Conservation (phyloP, 2,113 vertebrate species). For the Microcebus murinus region DNA sequence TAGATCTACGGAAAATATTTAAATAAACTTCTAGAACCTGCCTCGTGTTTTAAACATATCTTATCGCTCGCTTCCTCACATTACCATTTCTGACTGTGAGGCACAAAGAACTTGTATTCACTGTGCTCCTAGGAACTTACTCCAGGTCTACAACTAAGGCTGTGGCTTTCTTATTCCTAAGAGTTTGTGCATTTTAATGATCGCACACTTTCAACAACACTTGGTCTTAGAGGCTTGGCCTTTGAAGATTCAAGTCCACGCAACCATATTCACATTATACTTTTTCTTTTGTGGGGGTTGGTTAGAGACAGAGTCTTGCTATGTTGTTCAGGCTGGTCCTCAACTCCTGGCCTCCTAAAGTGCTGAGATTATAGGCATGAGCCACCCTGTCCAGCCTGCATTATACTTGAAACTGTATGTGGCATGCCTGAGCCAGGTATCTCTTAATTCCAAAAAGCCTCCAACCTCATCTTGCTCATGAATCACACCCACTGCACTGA, state of each 20-base stretch:
- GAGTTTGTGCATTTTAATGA: not conserved
- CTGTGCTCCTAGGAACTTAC: not conserved
- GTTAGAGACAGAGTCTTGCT: no score
- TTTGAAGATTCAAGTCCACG: not conserved
- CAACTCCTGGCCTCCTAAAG: no score
- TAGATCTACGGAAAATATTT: not conserved
- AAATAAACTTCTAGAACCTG: not conserved
- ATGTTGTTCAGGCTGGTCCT: no score
- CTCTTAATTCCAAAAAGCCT: not conserved
- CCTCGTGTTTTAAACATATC: not conserved
- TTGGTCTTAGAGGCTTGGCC: not conserved
- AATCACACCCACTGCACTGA: not conserved
- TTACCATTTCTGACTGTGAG: not conserved
- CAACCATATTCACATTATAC: not conserved
- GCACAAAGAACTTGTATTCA: not conserved
- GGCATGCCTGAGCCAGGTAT: not conserved
- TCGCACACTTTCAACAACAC: not conserved
- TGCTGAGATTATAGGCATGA: no score
- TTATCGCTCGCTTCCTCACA: not conserved
- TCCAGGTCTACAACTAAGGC: not conserved
- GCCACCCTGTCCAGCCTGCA: no score
- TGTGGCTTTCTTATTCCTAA: not conserved
- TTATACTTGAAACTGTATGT: not conserved
- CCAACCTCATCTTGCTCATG: not conserved
- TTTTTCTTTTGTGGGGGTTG: not conserved